Percentiles rank a stretch among this genome's conserved stretches.
phyloP scores from a whole-genome alignment of 2,113 vertebrate species.

The Mormoops blainvillei region DNA sequence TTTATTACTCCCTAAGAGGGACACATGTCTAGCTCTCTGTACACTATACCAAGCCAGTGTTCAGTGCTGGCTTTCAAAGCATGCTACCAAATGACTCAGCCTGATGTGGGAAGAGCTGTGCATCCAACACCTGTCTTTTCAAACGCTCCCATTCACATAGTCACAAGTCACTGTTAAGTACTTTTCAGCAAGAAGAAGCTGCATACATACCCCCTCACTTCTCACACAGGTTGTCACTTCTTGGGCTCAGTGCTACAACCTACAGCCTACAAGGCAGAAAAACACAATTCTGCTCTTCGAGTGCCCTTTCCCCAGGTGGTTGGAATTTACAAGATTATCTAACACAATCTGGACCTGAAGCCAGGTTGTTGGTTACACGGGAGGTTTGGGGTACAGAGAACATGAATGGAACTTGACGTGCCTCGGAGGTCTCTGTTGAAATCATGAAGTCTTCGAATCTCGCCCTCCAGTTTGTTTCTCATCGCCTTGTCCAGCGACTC shows the following conservation, averaged over 20 bases:
- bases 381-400: accelerated
- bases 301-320: not conserved
- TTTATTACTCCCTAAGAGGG: not conserved
- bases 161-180: not conserved
- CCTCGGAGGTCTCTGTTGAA: conserved; percentile 91
- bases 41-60: not conserved
- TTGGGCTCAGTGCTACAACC: not conserved
- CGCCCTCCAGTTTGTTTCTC: conserved; percentile 88
- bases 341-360: not conserved
- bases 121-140: not conserved
- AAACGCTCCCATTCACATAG: not conserved
- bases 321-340: not conserved
- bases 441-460: conserved; percentile 89
- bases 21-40: not conserved
- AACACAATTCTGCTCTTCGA: conserved; percentile 10
- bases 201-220: not conserved
- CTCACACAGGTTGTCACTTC: not conserved
- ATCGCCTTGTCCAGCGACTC: conserved; percentile 89
- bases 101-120: not conserved
- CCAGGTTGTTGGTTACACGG: not conserved
- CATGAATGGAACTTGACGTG: not conserved
- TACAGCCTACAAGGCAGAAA: not conserved
- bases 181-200: not conserved
- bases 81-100: not conserved
- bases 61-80: not conserved